Base-by-base conservation (phyloP, 2,888 invertebrate genomes). In the Oeneis ivallda region DNA sequence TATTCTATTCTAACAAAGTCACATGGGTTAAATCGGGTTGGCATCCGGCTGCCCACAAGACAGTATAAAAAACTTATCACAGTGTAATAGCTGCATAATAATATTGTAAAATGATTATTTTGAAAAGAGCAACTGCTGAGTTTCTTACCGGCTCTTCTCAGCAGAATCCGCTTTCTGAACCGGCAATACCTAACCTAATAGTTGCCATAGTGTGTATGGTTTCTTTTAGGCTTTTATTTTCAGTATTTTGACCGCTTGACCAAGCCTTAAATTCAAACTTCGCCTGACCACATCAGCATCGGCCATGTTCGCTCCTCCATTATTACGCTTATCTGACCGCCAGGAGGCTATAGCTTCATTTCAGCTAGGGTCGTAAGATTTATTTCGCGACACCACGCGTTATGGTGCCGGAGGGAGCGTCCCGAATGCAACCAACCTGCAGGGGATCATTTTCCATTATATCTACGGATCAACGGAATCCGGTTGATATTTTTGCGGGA, bases 371-470 rank as follows among this genome's bases (percentile, higher is more conserved):
- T 83, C 86, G 84, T 71, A 83, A 89, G 91, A 91, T 91, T 91
- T 91, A 91, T 91, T 83, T 87, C 87, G 85, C 80, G 87, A 88
- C 87, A 85, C 81, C 74, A 82, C 84, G 84, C 86, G 89, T 89
- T 89, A 89, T 83, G 82, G 87, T 80, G 83, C 89, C 85, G 77
- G 86, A 85, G 89, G 89, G 89, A 89, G 81, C 76, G 75, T 77
- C 67, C 74, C 74, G 72, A 85, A 84, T 88, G 88, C 88, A 88
- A 82, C 76, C 88, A 88, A 82, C 76, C 83, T 86, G 87, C 87
- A 85, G 77, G 72, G 67, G 76, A 73, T 79, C 77, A 78, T 79
- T 74, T 71, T 74, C 77, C 79, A 78, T 82, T 81, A 84, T 81
- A 79, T 80, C 84, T 84, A 76, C 85, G 86, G 84, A 85, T 86